These are phyloP conservation scores for Crossoptilon crossoptilon DNA, from an alignment of 2,797 vertebrate species.

Conservation along the genomic window DNA sequence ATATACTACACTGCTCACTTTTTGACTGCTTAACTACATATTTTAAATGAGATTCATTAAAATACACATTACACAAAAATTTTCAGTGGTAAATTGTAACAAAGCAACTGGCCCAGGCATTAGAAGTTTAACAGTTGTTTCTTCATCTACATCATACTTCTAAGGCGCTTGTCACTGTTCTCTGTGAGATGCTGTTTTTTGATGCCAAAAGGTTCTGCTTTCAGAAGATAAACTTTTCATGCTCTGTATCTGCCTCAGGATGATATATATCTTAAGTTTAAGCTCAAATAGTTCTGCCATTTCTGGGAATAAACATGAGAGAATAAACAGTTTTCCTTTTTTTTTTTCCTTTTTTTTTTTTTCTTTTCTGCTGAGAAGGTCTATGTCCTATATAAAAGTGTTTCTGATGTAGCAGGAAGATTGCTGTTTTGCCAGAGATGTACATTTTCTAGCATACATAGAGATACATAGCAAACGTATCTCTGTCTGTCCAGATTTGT, in stretches of 20 bases:
- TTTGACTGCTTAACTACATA: not conserved
- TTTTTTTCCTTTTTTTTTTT: not conserved
- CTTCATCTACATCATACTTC: not conserved
- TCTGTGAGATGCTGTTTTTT: not conserved
- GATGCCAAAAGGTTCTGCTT: not conserved
- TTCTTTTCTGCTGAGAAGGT: not conserved
- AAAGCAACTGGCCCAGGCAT: not conserved
- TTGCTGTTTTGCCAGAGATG: not conserved
- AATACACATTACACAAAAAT: not conserved
- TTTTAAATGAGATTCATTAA: not conserved
- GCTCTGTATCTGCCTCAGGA: not conserved
- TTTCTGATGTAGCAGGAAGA: not conserved
- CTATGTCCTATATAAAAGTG: not conserved
- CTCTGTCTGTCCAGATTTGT: accelerated
- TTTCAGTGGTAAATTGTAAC: not conserved
- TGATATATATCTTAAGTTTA: not conserved
- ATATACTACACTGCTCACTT: not conserved
- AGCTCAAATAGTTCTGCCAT: not conserved
- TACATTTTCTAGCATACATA: not conserved
- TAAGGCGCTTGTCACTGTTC: not conserved
- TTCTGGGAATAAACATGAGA: not conserved
- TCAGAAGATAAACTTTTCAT: not conserved
- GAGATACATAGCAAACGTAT: not conserved
- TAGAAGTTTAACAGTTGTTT: not conserved
- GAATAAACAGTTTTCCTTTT: not conserved